Evolutionary conservation across 1,140 invertebrate species (phyloP).

Genomic region (Chironomus tepperi): DNA sequence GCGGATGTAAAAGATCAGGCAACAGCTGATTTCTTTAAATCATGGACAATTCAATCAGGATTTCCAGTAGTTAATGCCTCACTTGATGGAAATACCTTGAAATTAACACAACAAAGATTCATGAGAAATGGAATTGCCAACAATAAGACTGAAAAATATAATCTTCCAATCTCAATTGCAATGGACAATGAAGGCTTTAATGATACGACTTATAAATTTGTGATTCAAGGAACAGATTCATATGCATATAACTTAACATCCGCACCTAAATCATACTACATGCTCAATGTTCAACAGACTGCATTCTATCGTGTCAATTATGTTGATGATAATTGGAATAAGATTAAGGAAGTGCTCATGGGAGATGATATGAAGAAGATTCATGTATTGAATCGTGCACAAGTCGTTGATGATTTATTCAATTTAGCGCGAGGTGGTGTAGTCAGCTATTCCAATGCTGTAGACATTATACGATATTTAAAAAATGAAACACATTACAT

Average conservation of each 20-base stretch:
- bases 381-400: constrained; percentile 63
- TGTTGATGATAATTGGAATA: constrained; percentile 55
- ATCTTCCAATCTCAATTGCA: constrained; percentile 53
- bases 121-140: constrained; percentile 39
- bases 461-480: constrained; percentile 52
- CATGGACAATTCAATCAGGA: constrained; percentile 65
- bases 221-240: constrained; percentile 39
- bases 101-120: constrained; percentile 45
- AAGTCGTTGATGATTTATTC: constrained; percentile 70
- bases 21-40: constrained; percentile 50
- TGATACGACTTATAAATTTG: constrained; percentile 42
- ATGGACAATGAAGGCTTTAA: constrained; percentile 43
- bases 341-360: constrained; percentile 45
- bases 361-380: constrained; percentile 45
- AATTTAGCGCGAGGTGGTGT: constrained; percentile 45
- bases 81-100: constrained; percentile 33
- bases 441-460: constrained; percentile 42
- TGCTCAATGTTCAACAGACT: constrained; percentile 58
- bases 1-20: constrained; percentile 41
- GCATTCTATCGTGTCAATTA: constrained; percentile 78
- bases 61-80: constrained; percentile 58
- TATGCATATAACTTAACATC: constrained; percentile 30
- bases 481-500: constrained; percentile 51
- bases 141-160: constrained; percentile 41
- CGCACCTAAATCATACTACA: constrained; percentile 48